Percentiles rank a stretch among this genome's conserved stretches.
These are phyloP conservation scores for Phortica variegata DNA, from an alignment of 1,140 invertebrate genomes.

Conservation along the genomic window DNA sequence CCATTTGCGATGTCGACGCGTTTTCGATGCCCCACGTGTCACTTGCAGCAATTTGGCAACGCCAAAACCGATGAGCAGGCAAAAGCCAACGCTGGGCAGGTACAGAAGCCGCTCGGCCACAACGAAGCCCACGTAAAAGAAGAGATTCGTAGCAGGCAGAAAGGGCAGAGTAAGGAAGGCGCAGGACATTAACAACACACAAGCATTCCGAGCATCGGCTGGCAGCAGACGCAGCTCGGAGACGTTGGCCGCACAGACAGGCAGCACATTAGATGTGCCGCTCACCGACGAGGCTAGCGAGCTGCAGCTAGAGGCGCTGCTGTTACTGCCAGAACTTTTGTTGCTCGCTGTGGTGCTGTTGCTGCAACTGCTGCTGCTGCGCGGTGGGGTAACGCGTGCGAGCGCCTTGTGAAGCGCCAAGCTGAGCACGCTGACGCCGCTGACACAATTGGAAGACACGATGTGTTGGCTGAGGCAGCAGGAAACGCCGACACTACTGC, in stretches of 20 bases:
- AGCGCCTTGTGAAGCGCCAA: constrained; percentile 27
- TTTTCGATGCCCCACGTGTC: constrained; percentile 11
- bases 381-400: constrained; percentile 29
- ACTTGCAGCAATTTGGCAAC: constrained; percentile 60
- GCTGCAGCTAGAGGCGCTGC: constrained; percentile 14
- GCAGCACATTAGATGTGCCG: constrained; percentile 3
- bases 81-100: constrained; percentile 93
- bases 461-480: constrained; percentile 25
- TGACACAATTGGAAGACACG: constrained; percentile 32
- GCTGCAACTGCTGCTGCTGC: constrained; percentile 51
- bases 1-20: constrained; percentile 58
- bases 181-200: constrained; percentile 62
- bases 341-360: constrained; percentile 37
- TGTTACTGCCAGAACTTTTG: constrained; percentile 19
- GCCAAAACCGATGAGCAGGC: constrained; percentile 80
- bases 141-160: constrained; percentile 88
- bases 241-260: constrained; percentile 18
- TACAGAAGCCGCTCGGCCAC: constrained; percentile 95
- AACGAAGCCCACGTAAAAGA: constrained; percentile 97
- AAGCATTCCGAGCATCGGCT: constrained; percentile 25
- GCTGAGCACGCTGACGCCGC: constrained; percentile 12
- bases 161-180: constrained; percentile 86
- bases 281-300: constrained; percentile 9
- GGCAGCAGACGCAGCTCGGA: constrained; percentile 26
- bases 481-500: too few species aligned